These are phyloP conservation scores for Anodontia alba DNA, from an alignment of 2,888 invertebrate genomes.

Conservation along the genomic window DNA sequence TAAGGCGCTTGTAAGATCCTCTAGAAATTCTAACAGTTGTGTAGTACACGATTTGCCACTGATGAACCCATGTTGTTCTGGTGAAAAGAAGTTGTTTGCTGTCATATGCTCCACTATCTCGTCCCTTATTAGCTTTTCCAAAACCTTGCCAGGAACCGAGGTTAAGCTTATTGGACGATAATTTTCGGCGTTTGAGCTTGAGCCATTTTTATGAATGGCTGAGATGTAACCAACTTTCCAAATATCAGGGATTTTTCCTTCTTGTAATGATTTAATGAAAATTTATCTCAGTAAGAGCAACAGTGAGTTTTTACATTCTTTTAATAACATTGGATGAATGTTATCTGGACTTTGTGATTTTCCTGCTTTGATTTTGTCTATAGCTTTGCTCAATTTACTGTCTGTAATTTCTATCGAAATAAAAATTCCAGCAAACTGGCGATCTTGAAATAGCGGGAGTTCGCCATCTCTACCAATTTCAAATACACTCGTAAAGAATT, in stretches of 20 bases:
- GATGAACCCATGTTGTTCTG: not conserved
- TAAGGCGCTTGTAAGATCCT: slow-evolving; percentile 20
- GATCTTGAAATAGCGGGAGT: not conserved
- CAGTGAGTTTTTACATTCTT: not conserved
- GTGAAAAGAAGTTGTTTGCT: not conserved
- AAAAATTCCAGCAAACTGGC: not conserved
- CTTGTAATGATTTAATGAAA: not conserved
- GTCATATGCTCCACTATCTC: not conserved
- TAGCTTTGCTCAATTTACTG: not conserved
- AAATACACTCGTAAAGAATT: not conserved
- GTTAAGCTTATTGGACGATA: not conserved
- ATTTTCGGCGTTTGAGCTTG: not conserved
- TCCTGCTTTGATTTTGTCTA: not conserved
- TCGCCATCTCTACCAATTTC: not conserved
- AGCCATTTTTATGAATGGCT: not conserved
- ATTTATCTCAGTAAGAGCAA: not conserved
- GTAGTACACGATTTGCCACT: slow-evolving; percentile 17
- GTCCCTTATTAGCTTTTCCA: not conserved
- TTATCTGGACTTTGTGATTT: not conserved
- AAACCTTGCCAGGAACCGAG: not conserved
- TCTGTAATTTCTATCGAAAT: not conserved
- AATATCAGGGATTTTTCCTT: not conserved
- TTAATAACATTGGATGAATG: not conserved
- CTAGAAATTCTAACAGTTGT: slow-evolving; percentile 17
- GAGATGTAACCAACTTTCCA: not conserved